A percentile compares a stretch with the other conserved stretches of the same genome.
Conservation (phyloP, 2,797 vertebrate species). For the Acanthurus lineatus region DNA sequence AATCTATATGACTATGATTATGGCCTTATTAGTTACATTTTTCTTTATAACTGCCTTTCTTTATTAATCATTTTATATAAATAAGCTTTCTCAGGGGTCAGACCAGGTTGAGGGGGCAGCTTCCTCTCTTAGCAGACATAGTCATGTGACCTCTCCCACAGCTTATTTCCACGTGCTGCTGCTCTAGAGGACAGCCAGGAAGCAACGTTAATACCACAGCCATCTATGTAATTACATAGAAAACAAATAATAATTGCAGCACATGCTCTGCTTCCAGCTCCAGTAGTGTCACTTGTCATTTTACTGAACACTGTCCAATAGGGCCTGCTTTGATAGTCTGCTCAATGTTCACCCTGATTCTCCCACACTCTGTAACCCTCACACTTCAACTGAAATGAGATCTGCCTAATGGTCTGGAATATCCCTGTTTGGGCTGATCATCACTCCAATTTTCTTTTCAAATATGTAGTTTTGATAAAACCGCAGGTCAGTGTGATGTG, state of each 20-base stretch:
- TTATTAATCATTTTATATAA: neutral
- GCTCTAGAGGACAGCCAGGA: slow-evolving; percentile 27
- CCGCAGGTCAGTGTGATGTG: slow-evolving; percentile 71
- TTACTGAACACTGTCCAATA: slow-evolving; percentile 34
- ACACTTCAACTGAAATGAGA: slow-evolving; percentile 70
- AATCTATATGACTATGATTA: too few species aligned
- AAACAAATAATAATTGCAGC: slow-evolving; percentile 24
- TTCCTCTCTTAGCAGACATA: slow-evolving; percentile 11
- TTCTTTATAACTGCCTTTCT: neutral
- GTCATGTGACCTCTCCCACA: slow-evolving; percentile 33
- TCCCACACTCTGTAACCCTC: slow-evolving; percentile 59
- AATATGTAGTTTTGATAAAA: slow-evolving; percentile 79
- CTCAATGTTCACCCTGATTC: slow-evolving; percentile 49
- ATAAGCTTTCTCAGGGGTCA: neutral
- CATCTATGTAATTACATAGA: slow-evolving; percentile 2
- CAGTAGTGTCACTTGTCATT: slow-evolving; percentile 44
- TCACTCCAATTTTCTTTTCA: slow-evolving; percentile 75
- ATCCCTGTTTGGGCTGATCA: slow-evolving; percentile 70
- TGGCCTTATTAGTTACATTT: neutral
- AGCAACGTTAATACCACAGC: slow-evolving; percentile 3
- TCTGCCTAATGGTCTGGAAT: slow-evolving; percentile 77
- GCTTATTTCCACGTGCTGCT: slow-evolving; percentile 32
- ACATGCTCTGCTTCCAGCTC: slow-evolving; percentile 6
- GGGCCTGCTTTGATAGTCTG: slow-evolving; percentile 44
- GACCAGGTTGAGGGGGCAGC: slow-evolving; percentile 6